A percentile compares a stretch with the other conserved stretches of the same genome.
Conservation (phyloP, 2,888 invertebrate species). For the Phlogophora meticulosa region DNA sequence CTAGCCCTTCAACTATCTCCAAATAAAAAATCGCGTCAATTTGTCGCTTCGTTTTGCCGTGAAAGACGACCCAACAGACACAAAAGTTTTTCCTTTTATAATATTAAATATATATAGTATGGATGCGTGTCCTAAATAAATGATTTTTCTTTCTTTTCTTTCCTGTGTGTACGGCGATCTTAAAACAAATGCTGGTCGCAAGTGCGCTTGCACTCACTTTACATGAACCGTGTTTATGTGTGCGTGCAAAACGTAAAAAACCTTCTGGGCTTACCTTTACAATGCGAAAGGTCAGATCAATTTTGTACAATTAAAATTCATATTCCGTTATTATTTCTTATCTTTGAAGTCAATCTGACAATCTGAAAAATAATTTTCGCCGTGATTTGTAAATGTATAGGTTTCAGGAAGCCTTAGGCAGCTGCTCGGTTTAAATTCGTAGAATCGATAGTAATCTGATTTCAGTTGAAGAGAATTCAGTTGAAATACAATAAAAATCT, state of each 20-base stretch:
- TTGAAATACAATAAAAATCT: background rate
- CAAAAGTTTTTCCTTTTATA: no score
- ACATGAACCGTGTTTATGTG: background rate
- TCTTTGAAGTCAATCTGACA: slow-evolving; percentile 42
- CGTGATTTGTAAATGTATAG: slow-evolving; percentile 14
- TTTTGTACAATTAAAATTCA: slow-evolving; percentile 46
- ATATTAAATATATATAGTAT: no score
- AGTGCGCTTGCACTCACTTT: background rate
- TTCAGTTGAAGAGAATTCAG: background rate
- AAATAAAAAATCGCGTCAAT: no score
- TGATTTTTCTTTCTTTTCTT: no score
- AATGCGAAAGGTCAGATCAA: slow-evolving; percentile 17
- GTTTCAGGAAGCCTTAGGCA: background rate
- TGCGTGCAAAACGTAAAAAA: background rate
- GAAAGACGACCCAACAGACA: no score
- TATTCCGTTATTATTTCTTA: slow-evolving; percentile 53
- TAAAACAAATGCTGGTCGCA: background rate
- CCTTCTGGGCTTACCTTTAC: background rate
- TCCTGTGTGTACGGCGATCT: background rate
- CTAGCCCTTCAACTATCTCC: no score
- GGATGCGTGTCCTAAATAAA: no score
- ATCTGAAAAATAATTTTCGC: slow-evolving; percentile 38
- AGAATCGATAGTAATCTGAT: background rate
- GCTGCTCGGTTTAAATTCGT: slow-evolving; percentile 2
- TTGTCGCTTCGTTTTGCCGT: no score